Conservation (phyloP, 2,888 invertebrate genomes). For the Ochlodes sylvanus region DNA sequence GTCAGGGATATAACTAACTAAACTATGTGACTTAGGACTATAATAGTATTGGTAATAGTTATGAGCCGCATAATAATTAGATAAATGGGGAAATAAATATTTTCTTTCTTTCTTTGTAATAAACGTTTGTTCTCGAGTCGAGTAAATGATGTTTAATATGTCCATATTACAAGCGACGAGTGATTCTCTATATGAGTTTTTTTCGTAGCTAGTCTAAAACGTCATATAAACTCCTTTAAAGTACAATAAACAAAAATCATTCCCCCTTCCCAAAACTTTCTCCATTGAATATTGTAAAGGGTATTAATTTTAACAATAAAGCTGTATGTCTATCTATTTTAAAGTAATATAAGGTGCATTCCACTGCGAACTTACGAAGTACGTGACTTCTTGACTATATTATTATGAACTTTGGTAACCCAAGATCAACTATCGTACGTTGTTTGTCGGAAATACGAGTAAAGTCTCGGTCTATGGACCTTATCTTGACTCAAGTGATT, state of each 20-base stretch:
- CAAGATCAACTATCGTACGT: slow-evolving; percentile 29
- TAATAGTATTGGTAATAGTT: neutral
- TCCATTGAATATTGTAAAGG: no score
- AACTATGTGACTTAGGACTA: neutral
- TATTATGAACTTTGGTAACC: slow-evolving; percentile 22
- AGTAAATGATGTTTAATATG: no score
- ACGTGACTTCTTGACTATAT: slow-evolving; percentile 18
- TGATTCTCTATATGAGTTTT: no score
- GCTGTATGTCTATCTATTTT: neutral
- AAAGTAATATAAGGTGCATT: slow-evolving; percentile 15
- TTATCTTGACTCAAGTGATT: slow-evolving; percentile 34
- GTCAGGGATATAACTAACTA: neutral
- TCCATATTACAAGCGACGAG: no score
- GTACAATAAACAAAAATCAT: no score
- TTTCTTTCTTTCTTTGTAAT: no score
- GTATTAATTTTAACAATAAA: no score
- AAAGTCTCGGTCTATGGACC: slow-evolving; percentile 24
- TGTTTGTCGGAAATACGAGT: slow-evolving; percentile 27
- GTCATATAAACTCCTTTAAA: no score
- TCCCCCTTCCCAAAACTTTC: no score
- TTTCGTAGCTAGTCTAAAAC: no score
- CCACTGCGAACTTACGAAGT: slow-evolving; percentile 19
- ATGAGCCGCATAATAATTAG: neutral
- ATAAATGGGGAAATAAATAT: no score
- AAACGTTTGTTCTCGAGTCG: no score